Evolutionary conservation across 23 tunicate genomes (phyloP), one percentile per base, ranked within the genome.

Genomic region (Styela clava): DNA sequence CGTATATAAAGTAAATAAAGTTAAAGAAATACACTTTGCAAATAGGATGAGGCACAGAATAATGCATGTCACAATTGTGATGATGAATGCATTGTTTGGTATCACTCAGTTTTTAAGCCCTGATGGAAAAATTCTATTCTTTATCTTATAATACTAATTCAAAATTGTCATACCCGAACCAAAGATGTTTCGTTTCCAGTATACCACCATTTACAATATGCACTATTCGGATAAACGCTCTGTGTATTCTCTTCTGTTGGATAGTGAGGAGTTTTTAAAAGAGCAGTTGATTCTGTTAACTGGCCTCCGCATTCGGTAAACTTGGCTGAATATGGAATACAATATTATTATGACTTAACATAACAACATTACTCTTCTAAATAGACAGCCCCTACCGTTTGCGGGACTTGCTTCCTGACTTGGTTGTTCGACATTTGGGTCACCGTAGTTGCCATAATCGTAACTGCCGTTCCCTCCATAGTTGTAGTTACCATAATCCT

Each of bases 231-330:
- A 74, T 92, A 92, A 25, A 31, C 81, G 2, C 72, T 52, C 3
- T 31, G 21, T 26, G 28, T 69, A 44, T 83, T 85, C 33, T 31
- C 72, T 79, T 68, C 83, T 24, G 85, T 33, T 25, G 97, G 97
- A 74, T 83, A 92, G 22, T 78, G 83, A 52, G 97, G 97, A 61
- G 82, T 84, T 34, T 76, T 82, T 22, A 91, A 35, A 9, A 82
- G 56, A 31, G 65, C 84, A 7, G 68, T 73, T 69, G n/a, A 52
- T 33, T 82, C 63, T 69, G 81, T 81, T 21, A 89, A 26, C 52
- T 85, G 85, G 5, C 97, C 97, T 16, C 97, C 97, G 61, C 97
- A 91, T 2, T 83, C 74, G 16, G 64, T 44, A 52, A 76, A 44
- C 32, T 44, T 44, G 51, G 78, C 78, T 72, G 32, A 72, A n/a